A percentile compares a stretch with the other conserved stretches of the same genome.
Evolutionary conservation across 2,797 vertebrate species (phyloP).

Genomic region (Petrocephalus sullivani): DNA sequence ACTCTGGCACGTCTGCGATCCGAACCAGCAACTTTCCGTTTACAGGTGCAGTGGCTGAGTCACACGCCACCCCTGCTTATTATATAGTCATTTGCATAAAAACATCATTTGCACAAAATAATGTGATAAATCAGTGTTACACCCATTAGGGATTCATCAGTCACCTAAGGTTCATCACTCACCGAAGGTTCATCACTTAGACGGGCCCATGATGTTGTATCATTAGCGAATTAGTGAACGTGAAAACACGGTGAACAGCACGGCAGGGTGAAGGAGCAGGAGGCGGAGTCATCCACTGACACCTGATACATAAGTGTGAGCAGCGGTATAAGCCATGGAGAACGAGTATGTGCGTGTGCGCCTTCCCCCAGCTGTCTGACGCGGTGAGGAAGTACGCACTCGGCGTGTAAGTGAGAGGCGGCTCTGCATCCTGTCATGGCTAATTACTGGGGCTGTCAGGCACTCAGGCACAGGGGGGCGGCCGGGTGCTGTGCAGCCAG

Average conservation of each 20-base stretch:
- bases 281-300: not conserved
- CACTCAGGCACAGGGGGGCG: slow-evolving; percentile 56
- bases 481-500: slow-evolving; percentile 36
- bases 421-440: slow-evolving; percentile 73
- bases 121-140: not conserved
- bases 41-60: not conserved
- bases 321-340: not conserved
- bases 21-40: not conserved
- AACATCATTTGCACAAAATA: not conserved
- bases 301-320: not conserved
- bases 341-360: slow-evolving; percentile 19
- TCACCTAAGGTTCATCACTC: not conserved
- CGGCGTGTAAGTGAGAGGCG: slow-evolving; percentile 72
- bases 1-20: not conserved
- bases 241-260: not conserved
- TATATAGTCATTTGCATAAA: not conserved
- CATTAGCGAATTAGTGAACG: not conserved
- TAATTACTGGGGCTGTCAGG: slow-evolving; percentile 70
- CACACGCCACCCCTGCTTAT: not conserved
- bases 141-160: not conserved
- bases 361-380: slow-evolving; percentile 50
- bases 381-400: slow-evolving; percentile 53
- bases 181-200: not conserved
- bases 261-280: not conserved
- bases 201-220: not conserved